These are phyloP conservation scores for Campylorhamphus procurvoides DNA, from an alignment of 2,113 vertebrate species.

Conservation along the genomic window DNA sequence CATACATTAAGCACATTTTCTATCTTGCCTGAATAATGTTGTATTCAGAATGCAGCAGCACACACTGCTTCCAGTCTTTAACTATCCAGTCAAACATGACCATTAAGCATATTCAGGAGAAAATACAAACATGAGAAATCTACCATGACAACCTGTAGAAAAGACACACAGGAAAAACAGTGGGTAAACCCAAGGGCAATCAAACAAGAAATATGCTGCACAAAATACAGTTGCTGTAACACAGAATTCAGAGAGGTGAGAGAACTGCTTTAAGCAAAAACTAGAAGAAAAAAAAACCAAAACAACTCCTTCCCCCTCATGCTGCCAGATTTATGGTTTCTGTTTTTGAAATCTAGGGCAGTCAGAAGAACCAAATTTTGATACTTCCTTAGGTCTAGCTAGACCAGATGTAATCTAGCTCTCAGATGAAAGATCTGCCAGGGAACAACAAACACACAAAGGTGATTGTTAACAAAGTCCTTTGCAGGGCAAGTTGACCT, in stretches of 20 bases:
- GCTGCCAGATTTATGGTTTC: neutral
- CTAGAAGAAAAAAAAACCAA: neutral
- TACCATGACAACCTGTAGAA: neutral
- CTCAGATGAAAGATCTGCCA: slow-evolving; percentile 11
- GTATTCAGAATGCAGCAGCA: slow-evolving; percentile 3
- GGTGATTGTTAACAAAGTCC: neutral
- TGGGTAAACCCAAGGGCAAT: neutral
- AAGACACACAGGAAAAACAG: neutral
- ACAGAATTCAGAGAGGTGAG: neutral
- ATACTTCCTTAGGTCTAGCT: neutral
- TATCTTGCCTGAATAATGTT: neutral
- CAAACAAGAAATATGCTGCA: neutral
- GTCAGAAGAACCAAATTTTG: neutral
- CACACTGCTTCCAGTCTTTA: neutral
- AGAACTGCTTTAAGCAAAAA: neutral
- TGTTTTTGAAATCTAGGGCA: slow-evolving; percentile 28
- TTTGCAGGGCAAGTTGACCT: slow-evolving; percentile 37
- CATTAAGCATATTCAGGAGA: neutral
- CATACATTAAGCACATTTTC: neutral
- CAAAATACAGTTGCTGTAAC: neutral
- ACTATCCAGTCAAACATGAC: neutral
- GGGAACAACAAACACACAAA: slow-evolving; percentile 2
- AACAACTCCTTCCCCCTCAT: neutral
- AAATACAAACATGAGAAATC: neutral
- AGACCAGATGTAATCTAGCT: neutral